A percentile compares a stretch with the other conserved stretches of the same genome.
phyloP scores from a whole-genome alignment of 2,797 vertebrate species.

The Takifugu ocellatus region DNA sequence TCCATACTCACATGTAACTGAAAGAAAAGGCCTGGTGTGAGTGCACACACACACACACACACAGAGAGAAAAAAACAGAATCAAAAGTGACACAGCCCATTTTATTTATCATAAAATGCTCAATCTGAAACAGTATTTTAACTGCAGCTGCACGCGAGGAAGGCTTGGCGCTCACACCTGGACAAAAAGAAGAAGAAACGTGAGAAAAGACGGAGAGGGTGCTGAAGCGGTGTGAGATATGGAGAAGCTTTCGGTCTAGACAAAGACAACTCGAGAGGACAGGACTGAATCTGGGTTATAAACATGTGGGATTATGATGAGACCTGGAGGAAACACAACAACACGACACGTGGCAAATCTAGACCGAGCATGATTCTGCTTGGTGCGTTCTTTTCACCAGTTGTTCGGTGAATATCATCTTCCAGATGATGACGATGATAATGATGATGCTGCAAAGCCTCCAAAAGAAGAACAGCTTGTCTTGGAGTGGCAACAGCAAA shows the following conservation, averaged over 20 bases:
- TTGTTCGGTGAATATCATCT: neutral
- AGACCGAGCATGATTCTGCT: too few relatives aligned
- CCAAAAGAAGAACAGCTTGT: constrained; percentile 34
- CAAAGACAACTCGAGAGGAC: too few relatives aligned
- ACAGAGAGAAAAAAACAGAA: constrained; percentile 17
- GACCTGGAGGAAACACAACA: too few relatives aligned
- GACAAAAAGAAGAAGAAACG: neutral
- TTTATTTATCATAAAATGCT: constrained; percentile 84
- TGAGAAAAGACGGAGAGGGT: constrained; percentile 1
- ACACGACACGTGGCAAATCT: too few relatives aligned
- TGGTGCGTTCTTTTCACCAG: too few relatives aligned
- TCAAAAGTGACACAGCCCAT: constrained; percentile 54
- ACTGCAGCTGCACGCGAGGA: constrained; percentile 60
- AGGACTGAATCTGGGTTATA: too few relatives aligned
- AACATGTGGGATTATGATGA: too few relatives aligned
- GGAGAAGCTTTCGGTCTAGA: too few relatives aligned
- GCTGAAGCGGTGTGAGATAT: neutral
- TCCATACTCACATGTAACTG: constrained; percentile 13
- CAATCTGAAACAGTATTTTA: constrained; percentile 85
- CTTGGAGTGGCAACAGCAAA: constrained; percentile 65
- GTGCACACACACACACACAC: constrained; percentile 12
- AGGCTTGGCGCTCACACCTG: neutral
- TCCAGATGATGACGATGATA: constrained; percentile 17
- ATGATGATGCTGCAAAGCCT: neutral
- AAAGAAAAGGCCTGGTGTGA: constrained; percentile 10